Conservation (phyloP, 2,888 invertebrate genomes). For the Tetrapedia diversipes region DNA sequence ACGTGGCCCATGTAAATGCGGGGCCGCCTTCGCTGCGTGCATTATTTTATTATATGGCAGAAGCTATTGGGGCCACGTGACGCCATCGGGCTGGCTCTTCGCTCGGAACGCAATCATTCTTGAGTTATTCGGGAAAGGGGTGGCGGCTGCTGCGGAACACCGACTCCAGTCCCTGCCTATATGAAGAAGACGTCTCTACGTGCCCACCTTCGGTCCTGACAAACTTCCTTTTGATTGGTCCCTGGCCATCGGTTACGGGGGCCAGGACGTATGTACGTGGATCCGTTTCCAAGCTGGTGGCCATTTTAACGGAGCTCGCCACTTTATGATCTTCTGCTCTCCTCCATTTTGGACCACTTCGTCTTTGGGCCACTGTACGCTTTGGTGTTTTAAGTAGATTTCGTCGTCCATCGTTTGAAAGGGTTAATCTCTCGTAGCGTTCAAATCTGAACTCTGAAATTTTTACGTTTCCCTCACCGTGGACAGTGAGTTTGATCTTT, state of each 20-base stretch:
- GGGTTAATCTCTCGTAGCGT: too few relatives aligned
- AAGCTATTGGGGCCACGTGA: conserved; percentile 79
- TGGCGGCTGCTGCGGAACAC: conserved; percentile 53
- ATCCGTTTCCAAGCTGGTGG: conserved; percentile 24
- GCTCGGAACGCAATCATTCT: conserved; percentile 77
- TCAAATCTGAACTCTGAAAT: too few relatives aligned
- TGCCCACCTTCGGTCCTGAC: conserved; percentile 60
- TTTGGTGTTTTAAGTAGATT: too few relatives aligned
- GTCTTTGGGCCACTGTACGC: too few relatives aligned
- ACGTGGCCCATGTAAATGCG: conserved; percentile 61
- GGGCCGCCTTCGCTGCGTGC: conserved; percentile 49
- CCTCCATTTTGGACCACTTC: background rate
- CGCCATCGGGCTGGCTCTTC: conserved; percentile 66
- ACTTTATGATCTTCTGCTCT: conserved; percentile 17
- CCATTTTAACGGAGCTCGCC: conserved; percentile 25
- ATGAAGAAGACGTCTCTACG: conserved; percentile 51
- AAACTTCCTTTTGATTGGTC: conserved; percentile 74
- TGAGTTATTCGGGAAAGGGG: conserved; percentile 77
- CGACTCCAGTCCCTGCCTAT: conserved; percentile 20
- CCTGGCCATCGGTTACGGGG: conserved; percentile 31
- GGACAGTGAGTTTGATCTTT: too few relatives aligned
- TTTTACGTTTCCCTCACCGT: too few relatives aligned
- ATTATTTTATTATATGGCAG: conserved; percentile 71
- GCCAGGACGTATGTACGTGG: conserved; percentile 30
- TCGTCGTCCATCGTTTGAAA: too few relatives aligned